Evolutionary conservation across 2,888 invertebrate species (phyloP), one percentile per base, ranked within the genome.

Genomic region (Antitype chi): DNA sequence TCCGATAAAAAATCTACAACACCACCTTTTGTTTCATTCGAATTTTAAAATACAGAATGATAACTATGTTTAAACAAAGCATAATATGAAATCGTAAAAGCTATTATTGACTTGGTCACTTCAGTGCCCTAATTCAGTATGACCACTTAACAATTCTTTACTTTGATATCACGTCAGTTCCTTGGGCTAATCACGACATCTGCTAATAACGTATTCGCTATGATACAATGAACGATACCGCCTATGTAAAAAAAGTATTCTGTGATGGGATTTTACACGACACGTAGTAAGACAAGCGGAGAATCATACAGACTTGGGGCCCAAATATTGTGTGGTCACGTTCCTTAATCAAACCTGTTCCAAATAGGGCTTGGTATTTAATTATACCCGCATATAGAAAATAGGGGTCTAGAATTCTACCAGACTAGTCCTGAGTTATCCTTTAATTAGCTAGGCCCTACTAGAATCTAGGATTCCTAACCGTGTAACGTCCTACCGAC

Each of bases 371-470:
- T 70, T 69, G 62, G 68, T 81, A 71, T 84, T 71, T 71, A 74
- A 87, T 74, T 77, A 70, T 76, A 49, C 25, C 32, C 43, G 25
- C 53, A 28, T 68, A 80, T 74, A 68, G 81, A 73, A 69, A 84
- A 70, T 55, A 62, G 57, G 53, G 70, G 32, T 28, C 70, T 70
- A 55, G 55, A 80, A 52, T 74, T 62, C 59, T 74, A 63, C 38
- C 15, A 49, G 72, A 43, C 70, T 52, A 23, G 70, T 53, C 28
- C 28, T 63, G 63, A 64, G 60, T 60, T 62, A 69, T 52, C 20
- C 63, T 69, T 73, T 79, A 86, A 86, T 84, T 86, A 74, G 79
- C 71, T 74, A 71, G 70, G 62, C 57, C 74, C 73, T 62, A 55
- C 62, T 71, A 60, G 64, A 60, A 70, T 66, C 69, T 71, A 38